Conservation (phyloP, 2,797 vertebrate species). For the Manis javanica region DNA sequence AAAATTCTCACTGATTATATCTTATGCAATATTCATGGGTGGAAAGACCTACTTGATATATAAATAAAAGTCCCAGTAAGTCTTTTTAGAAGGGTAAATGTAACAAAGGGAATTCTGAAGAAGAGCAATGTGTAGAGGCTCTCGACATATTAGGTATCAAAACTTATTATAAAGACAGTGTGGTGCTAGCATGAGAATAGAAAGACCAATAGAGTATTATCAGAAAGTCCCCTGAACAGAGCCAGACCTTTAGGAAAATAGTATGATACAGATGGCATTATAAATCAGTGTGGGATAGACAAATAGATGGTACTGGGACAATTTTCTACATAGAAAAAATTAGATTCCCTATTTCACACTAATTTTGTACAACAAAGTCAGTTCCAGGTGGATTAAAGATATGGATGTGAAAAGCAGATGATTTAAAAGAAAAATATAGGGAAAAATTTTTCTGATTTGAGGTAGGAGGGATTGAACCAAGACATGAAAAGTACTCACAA, state of each 20-base stretch:
- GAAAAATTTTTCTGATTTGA: not conserved
- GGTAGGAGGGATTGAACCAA: constrained; percentile 3
- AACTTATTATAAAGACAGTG: not conserved
- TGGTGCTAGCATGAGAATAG: not conserved
- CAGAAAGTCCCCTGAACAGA: not conserved
- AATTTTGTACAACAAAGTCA: not conserved
- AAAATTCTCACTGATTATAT: not conserved
- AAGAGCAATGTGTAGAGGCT: not conserved
- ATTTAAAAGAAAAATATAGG: not conserved
- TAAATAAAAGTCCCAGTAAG: not conserved
- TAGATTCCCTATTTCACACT: not conserved
- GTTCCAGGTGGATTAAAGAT: constrained; percentile 12
- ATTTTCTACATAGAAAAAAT: not conserved
- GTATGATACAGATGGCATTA: not conserved
- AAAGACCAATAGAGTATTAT: not conserved
- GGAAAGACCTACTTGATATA: not conserved
- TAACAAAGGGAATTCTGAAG: constrained; percentile 34
- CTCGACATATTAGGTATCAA: not conserved
- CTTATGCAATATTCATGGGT: not conserved
- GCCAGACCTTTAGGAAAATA: not conserved
- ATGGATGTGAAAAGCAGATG: not conserved
- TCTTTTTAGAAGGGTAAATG: constrained; percentile 18
- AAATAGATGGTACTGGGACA: not conserved
- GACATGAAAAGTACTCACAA: not conserved
- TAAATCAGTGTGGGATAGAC: constrained; percentile 11